Conservation (phyloP, 2,113 vertebrate species). For the Tympanuchus pallidicinctus region DNA sequence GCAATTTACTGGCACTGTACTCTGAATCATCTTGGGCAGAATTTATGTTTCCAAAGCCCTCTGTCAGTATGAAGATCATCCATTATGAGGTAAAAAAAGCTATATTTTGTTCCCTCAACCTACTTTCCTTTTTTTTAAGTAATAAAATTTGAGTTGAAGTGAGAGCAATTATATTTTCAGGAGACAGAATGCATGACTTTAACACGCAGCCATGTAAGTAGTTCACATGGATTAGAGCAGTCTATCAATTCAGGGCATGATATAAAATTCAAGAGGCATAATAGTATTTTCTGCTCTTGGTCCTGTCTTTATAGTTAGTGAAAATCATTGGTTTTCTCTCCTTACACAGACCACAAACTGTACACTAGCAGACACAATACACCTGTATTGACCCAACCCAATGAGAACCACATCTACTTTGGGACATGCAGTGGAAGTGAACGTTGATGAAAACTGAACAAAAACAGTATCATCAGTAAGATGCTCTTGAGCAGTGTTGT, state of each 20-base stretch:
- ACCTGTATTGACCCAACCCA: background rate
- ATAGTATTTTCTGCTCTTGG: background rate
- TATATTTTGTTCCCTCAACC: background rate
- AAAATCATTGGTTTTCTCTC: background rate
- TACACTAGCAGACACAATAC: background rate
- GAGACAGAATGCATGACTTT: background rate
- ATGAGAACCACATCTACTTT: background rate
- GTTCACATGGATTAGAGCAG: background rate
- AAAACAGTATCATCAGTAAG: background rate
- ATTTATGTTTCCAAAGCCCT: background rate
- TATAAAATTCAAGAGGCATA: background rate
- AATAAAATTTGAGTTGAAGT: background rate
- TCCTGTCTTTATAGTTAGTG: background rate
- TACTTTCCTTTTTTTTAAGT: background rate
- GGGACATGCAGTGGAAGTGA: background rate
- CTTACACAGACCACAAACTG: background rate
- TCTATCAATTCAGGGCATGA: accelerated
- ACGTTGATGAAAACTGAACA: background rate
- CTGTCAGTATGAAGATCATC: background rate
- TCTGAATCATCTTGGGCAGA: background rate
- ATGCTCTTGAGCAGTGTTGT: background rate
- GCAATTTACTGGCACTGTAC: background rate
- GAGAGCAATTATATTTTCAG: background rate
- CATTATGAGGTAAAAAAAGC: background rate
- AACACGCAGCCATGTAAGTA: background rate